Evolutionary conservation across 1,140 invertebrate genomes (phyloP), one percentile per base, ranked within the genome.

Genomic region (Aphelenchoides fujianensis): DNA sequence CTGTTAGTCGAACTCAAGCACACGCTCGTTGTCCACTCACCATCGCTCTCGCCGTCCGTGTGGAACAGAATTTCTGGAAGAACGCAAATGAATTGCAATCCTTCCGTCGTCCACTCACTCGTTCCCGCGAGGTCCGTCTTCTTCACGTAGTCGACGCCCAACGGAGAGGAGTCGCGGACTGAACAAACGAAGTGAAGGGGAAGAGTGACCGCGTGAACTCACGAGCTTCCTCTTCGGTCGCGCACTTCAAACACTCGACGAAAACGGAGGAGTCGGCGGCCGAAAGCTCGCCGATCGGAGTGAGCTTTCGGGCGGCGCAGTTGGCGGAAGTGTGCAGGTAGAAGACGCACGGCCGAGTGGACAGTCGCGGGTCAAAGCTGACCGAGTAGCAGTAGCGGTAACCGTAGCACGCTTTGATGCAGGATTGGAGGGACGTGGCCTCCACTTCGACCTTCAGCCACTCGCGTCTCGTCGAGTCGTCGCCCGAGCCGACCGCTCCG

Each of bases 361-460:
- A 5, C 9, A 23, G 72, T 3, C 16, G 35, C 19, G 32, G 28
- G 59, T 72, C 70, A 59, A 71, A 72, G 16, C 37, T 72, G 5
- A 72, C 12, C n/a, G 70, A 72, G 34, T 72, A 72, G 37, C 74
- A 75, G 54, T 70, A 75, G 23, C 74, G 75, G 34, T 75, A 75
- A 34, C 54, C 72, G 37, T 76, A 77, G 57, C 74, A 75, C 12
- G 35, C 62, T 7, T 52, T n/a, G 30, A 75, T 31, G 53, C 74
- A 75, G 27, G 68, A 57, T 12, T 68, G 23, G 27, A 75, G 36
- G 3, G 75, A 61, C 34, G 23, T 19, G 3, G 64, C 31, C 23
- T 37, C 27, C 27, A 70, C 36, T 31, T 75, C 73, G 19, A 75
- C 16, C 30, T 36, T 30, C 34, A 75, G 59, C 74, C 74, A 75